Conservation (phyloP, 2,113 vertebrate genomes). For the Petroica traversi region DNA sequence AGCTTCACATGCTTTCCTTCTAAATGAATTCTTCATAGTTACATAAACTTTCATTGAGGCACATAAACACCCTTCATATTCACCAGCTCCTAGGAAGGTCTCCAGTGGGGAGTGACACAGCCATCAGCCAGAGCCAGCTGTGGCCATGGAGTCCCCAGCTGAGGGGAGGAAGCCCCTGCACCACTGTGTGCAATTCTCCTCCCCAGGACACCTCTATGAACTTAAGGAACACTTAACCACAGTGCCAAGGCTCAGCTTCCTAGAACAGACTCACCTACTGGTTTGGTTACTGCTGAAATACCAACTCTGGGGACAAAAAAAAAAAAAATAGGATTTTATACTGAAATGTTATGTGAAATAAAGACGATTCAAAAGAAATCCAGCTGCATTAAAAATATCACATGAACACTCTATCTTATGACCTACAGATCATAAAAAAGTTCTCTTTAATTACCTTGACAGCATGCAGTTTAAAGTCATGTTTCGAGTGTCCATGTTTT, state of each 20-base stretch:
- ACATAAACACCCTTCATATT: slow-evolving; percentile 23
- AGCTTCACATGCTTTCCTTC: slow-evolving; percentile 20
- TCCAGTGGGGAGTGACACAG: background rate
- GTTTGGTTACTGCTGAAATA: background rate
- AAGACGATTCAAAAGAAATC: background rate
- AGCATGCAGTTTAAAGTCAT: slow-evolving; percentile 50
- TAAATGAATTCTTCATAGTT: slow-evolving; percentile 27
- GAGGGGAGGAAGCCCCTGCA: background rate
- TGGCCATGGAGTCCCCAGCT: background rate
- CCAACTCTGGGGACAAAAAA: background rate
- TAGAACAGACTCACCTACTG: background rate
- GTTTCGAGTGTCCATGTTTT: background rate
- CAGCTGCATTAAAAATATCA: slow-evolving; percentile 14
- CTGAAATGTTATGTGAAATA: slow-evolving; percentile 7
- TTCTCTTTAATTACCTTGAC: slow-evolving; percentile 3
- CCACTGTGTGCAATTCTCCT: background rate
- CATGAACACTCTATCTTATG: slow-evolving; percentile 26
- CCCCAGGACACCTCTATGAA: background rate
- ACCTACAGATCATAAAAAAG: slow-evolving; percentile 27
- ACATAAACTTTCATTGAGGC: background rate
- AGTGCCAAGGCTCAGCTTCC: background rate
- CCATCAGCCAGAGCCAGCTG: background rate
- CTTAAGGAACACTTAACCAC: slow-evolving; percentile 10
- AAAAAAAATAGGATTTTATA: background rate
- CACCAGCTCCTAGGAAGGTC: background rate